Conservation (phyloP, 2,797 vertebrate species). For the Malurus leucopterus region DNA sequence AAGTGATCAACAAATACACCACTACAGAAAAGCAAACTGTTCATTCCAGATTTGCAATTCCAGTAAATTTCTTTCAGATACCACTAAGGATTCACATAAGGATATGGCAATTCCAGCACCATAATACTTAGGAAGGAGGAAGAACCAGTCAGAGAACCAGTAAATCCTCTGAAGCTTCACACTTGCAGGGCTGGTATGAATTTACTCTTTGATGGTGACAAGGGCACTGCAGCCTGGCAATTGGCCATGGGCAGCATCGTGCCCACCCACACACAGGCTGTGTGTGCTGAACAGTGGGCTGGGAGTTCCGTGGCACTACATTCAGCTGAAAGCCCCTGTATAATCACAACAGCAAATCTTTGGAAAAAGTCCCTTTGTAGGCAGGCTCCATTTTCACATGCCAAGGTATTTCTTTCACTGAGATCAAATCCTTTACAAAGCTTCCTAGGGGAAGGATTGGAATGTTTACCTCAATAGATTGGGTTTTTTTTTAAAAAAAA, state of each 20-base stretch:
- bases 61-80: background rate
- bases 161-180: background rate
- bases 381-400: background rate
- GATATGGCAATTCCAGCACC: background rate
- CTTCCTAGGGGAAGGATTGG: background rate
- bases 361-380: background rate
- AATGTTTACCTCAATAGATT: background rate
- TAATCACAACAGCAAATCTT: background rate
- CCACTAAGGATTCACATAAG: background rate
- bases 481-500: background rate
- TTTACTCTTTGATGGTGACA: background rate
- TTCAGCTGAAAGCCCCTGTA: background rate
- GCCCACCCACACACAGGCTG: background rate
- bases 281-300: rapidly evolving
- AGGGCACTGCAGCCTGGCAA: background rate
- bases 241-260: background rate
- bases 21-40: background rate
- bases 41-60: background rate
- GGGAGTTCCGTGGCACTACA: background rate
- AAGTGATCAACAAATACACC: background rate
- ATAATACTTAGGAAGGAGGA: background rate
- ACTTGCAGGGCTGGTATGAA: background rate
- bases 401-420: background rate
- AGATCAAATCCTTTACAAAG: background rate
- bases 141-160: background rate